Evolutionary conservation across 2,113 vertebrate species (phyloP).

Genomic region (Aptenodytes forsteri): DNA sequence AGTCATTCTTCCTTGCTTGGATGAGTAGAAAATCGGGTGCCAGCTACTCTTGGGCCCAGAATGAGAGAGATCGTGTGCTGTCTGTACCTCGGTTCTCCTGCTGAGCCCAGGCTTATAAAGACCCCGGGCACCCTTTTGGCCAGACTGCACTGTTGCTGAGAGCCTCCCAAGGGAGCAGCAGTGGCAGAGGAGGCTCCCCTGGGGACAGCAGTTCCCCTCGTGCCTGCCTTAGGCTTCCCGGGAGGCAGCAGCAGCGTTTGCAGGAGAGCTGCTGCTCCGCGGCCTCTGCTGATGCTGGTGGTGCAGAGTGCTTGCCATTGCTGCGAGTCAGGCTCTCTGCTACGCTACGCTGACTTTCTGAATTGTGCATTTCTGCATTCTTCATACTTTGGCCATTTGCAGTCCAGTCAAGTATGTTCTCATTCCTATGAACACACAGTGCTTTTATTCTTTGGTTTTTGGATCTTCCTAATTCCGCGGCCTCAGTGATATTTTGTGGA

Average conservation of each 20-base stretch:
- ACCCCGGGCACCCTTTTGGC: background rate
- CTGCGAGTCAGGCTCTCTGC: background rate
- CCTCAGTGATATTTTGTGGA: background rate
- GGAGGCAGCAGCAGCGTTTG: background rate
- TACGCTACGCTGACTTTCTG: rapidly evolving
- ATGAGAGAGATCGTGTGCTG: background rate
- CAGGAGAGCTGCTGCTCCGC: background rate
- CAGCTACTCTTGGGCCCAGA: background rate
- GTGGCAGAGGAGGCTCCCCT: background rate
- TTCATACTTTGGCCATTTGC: background rate
- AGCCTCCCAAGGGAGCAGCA: background rate
- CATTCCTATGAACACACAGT: background rate
- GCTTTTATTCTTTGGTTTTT: background rate
- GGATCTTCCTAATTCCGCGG: background rate
- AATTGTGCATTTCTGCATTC: background rate
- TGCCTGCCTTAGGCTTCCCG: background rate
- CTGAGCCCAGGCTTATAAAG: background rate
- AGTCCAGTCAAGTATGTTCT: background rate
- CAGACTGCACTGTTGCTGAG: rapidly evolving
- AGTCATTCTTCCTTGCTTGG: background rate
- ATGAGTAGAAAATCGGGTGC: background rate
- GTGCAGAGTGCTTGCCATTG: background rate
- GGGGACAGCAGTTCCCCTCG: background rate
- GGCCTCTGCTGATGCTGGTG: background rate
- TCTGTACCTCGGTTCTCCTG: background rate